phyloP scores from a whole-genome alignment of 2,888 invertebrate genomes.

The Polyommatus icarus region DNA sequence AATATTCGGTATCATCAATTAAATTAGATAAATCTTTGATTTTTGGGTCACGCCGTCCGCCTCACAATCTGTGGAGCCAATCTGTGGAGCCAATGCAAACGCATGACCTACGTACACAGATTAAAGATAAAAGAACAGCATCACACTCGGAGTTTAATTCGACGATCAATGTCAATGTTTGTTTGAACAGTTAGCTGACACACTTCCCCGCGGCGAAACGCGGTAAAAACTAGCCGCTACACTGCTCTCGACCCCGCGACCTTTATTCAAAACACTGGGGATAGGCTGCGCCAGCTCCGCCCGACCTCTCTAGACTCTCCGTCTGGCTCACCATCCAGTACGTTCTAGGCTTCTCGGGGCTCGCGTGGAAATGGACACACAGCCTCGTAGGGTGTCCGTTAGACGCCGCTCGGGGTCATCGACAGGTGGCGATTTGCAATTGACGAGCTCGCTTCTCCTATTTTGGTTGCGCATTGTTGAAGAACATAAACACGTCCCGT shows the following conservation, averaged over 20 bases:
- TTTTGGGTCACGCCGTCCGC: constrained; percentile 36
- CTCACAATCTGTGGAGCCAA: constrained; percentile 44
- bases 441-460: constrained; percentile 70
- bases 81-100: constrained; percentile 46
- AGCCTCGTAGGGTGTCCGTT: constrained; percentile 65
- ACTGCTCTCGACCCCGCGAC: constrained; percentile 71
- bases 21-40: constrained; percentile 20
- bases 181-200: constrained; percentile 71
- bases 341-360: constrained; percentile 40
- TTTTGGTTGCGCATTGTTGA: constrained; percentile 71
- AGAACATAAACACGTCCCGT: constrained; percentile 58
- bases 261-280: constrained; percentile 68
- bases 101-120: constrained; percentile 46
- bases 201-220: constrained; percentile 58
- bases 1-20: constrained; percentile 20
- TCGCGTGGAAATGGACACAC: constrained; percentile 46
- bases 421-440: constrained; percentile 75
- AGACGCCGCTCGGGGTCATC: constrained; percentile 63
- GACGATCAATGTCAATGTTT: constrained; percentile 69
- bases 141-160: constrained; percentile 59
- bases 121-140: constrained; percentile 45
- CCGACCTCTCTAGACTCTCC: constrained; percentile 49
- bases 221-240: constrained; percentile 65
- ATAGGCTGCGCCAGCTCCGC: constrained; percentile 52
- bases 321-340: constrained; percentile 41